These are phyloP conservation scores for Eupithecia tripunctaria DNA, from an alignment of 2,888 invertebrate species.

Conservation along the genomic window DNA sequence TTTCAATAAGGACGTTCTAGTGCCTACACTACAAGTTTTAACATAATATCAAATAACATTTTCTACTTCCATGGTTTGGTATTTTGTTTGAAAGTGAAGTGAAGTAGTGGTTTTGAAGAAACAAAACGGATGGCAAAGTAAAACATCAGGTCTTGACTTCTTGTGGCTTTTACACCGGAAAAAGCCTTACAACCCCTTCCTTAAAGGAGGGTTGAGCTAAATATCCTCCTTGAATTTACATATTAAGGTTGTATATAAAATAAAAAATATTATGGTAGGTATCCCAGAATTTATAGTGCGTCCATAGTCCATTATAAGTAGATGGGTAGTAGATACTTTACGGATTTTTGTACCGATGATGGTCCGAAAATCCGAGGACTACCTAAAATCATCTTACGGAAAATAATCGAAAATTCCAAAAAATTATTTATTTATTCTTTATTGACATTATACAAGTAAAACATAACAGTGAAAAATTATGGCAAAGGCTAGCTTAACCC, in stretches of 20 bases:
- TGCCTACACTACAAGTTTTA: too few species aligned
- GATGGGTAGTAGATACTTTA: too few species aligned
- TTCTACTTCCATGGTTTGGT: not conserved
- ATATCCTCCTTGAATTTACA: not conserved
- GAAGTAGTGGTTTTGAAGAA: not conserved
- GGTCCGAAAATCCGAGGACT: too few species aligned
- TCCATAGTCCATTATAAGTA: too few species aligned
- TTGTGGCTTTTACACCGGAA: slow-evolving; percentile 34
- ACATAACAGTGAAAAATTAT: too few species aligned
- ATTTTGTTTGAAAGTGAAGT: not conserved
- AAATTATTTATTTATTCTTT: too few species aligned
- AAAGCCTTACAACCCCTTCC: slow-evolving; percentile 27
- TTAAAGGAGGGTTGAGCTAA: slow-evolving; percentile 8
- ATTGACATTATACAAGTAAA: too few species aligned
- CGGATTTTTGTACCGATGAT: too few species aligned
- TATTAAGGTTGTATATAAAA: not conserved
- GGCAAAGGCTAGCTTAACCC: too few species aligned
- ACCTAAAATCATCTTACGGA: too few species aligned
- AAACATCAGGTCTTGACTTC: slow-evolving; percentile 20
- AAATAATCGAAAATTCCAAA: not conserved
- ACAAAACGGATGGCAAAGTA: slow-evolving; percentile 25
- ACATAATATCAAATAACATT: too few species aligned
- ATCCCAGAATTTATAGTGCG: not conserved
- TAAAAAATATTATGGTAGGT: not conserved
- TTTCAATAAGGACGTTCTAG: too few species aligned